Base-by-base conservation (phyloP, 2,797 vertebrate genomes). In the Chrosomus eos region DNA sequence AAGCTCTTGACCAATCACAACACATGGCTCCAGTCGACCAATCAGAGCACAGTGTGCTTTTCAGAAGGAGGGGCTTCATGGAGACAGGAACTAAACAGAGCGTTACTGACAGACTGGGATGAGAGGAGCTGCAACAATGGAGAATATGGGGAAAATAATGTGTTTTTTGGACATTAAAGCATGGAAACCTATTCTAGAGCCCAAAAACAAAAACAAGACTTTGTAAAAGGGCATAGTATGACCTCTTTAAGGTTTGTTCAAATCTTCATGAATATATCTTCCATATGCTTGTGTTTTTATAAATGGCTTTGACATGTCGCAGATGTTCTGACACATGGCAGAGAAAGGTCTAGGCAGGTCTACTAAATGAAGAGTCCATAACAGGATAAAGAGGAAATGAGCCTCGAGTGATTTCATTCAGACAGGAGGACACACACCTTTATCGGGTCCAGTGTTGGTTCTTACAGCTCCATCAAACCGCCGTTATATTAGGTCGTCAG, bases 321-420 rank as follows among this genome's bases (percentile, higher is more conserved):
- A 84, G 80, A 76, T 89, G 83, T 88, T 83, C 13, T 26, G 62
- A 58, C 51, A 84, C 84, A 79, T 43, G 55, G 43, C 76, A 80
- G 31, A 87, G 79, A 36, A 33, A 73, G 36, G 19, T 60, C 84
- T 88, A 75, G 62, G 80, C 73, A 80, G 60, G 19, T 55, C 38
- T 71, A 83, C 18, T 64, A 74, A 83, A 72, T 58, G 48, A 68
- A 80, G 48, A 64, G 31, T 48, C 43, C 67, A 70, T 40, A 77
- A 86, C 81, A 82, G 60, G 16, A 45, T n/a, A 10, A 21, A 66
- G 70, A 82, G 51, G 43, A 81, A 86, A 81, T 84, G 60, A 81
- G 38, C 19, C 81, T 55, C 11, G 5, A 18, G 23, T 83, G 72
- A 81, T 77, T 88, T 81, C 60, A 43, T 26, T 71, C 31, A n/a